Evolutionary conservation across 2,888 invertebrate species (phyloP).

Genomic region (Lumbricus terrestris): DNA sequence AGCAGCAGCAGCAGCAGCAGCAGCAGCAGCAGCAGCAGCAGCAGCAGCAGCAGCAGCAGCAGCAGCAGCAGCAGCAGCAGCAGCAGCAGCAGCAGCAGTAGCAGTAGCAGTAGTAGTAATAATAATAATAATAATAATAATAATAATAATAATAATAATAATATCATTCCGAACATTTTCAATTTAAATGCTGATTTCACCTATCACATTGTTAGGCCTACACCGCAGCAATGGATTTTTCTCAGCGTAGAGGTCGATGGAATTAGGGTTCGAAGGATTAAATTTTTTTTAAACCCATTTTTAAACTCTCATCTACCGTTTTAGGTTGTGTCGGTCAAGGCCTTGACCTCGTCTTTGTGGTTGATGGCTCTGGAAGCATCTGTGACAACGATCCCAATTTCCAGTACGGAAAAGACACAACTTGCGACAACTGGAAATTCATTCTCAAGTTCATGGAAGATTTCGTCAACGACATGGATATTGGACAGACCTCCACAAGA

Average conservation of each 20-base stretch:
- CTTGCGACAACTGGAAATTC: slow-evolving; percentile 25
- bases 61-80: too few relatives aligned
- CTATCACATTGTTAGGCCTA: too few relatives aligned
- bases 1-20: too few relatives aligned
- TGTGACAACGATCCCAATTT: slow-evolving; percentile 27
- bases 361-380: slow-evolving; percentile 30
- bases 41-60: too few relatives aligned
- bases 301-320: not conserved
- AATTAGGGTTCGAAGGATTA: not conserved
- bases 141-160: too few relatives aligned
- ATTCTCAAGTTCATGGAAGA: slow-evolving; percentile 4
- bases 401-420: slow-evolving; percentile 20
- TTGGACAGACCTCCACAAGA: not conserved
- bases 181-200: too few relatives aligned
- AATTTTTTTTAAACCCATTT: not conserved
- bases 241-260: not conserved
- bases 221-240: too few relatives aligned
- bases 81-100: too few relatives aligned
- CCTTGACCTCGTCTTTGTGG: slow-evolving; percentile 25
- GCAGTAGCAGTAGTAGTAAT: too few relatives aligned
- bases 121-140: too few relatives aligned
- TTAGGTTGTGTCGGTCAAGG: not conserved
- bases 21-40: too few relatives aligned
- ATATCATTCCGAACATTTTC: not conserved
- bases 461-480: slow-evolving; percentile 9